Base-by-base conservation (phyloP, 2,797 vertebrate species). In the Galago senegalensis region DNA sequence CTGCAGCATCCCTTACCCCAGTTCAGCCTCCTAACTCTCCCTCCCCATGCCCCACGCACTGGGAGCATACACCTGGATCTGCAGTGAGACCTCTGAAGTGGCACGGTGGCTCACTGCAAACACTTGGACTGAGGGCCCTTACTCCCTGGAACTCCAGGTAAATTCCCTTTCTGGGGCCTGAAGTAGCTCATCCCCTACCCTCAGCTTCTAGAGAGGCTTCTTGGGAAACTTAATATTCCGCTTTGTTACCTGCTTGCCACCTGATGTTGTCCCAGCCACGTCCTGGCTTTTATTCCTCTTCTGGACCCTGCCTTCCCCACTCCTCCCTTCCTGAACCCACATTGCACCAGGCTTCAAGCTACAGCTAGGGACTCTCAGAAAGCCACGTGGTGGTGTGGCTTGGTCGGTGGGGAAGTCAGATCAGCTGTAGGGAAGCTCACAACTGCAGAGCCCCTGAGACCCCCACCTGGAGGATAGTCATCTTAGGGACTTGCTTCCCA, bases 191-290 rank as follows among this genome's bases (percentile, higher is more conserved):
- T 46, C 53, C 21, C 49, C n/a, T 53, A n/a, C 40, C 20, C 40
- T 10, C 16, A 1, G 31, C 10, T 90, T 43, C 61, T 23, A 60
- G 40, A 40, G 40, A 40, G 40, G 40, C 5, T 79, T 91, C 58
- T 53, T 46, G 17, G 21, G 82, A 11, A 92, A 34, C 21, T 37
- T 69, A 37, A 21, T 2, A 60, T 14, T 61, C 21, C 31, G 13
- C n/a, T 10, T 13, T 60, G 31, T n/a, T 53, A 46, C 27, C 87
- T 53, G 9, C 37, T 89, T 21, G 11, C 8, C 69, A 0, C 27
- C 14, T 29, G 56, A 23, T 0, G 0, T 49, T 61, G 43, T 27
- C 12, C 21, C 23, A 81, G 21, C 12, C 12, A 2, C 0, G 4
- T 65, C 20, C 21, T 37, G 17, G 67, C 49, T 27, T 49, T 92